phyloP scores from a whole-genome alignment of 1,140 invertebrate genomes.

The Paraescarpia echinospica region DNA sequence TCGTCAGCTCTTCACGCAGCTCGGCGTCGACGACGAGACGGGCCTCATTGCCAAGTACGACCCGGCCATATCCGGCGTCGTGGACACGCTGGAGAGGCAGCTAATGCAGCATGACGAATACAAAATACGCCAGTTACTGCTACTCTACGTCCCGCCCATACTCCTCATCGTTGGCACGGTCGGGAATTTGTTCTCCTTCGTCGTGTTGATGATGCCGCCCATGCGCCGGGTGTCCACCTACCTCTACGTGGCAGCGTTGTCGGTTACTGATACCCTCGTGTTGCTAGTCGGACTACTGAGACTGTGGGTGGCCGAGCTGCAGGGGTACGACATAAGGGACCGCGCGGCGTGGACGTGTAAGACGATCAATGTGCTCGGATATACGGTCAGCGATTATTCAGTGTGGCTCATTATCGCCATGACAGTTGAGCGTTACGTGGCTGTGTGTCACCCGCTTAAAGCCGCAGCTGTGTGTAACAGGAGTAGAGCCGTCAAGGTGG shows the following conservation, averaged over 20 bases:
- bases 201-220: slow-evolving; percentile 36
- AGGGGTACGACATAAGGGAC: slow-evolving; percentile 29
- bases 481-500: slow-evolving; percentile 24
- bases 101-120: slow-evolving; percentile 10
- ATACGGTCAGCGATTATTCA: slow-evolving; percentile 44
- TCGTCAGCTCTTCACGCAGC: neutral
- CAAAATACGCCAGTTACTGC: slow-evolving; percentile 36
- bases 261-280: slow-evolving; percentile 49
- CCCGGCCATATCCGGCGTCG: neutral
- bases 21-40: slow-evolving; percentile 1
- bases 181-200: slow-evolving; percentile 50
- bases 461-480: slow-evolving; percentile 36
- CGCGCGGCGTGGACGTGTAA: slow-evolving; percentile 45
- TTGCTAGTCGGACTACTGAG: slow-evolving; percentile 48
- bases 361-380: slow-evolving; percentile 44
- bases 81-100: neutral
- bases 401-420: slow-evolving; percentile 58
- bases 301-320: slow-evolving; percentile 48
- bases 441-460: slow-evolving; percentile 46
- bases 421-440: slow-evolving; percentile 54
- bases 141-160: slow-evolving; percentile 45
- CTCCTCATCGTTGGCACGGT: slow-evolving; percentile 49
- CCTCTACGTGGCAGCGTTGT: slow-evolving; percentile 46
- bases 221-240: slow-evolving; percentile 42
- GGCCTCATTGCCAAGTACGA: neutral